A percentile compares a stretch with the other conserved stretches of the same genome.
Conservation (phyloP, 2,797 vertebrate genomes). For the Leptatherina wallacei region DNA sequence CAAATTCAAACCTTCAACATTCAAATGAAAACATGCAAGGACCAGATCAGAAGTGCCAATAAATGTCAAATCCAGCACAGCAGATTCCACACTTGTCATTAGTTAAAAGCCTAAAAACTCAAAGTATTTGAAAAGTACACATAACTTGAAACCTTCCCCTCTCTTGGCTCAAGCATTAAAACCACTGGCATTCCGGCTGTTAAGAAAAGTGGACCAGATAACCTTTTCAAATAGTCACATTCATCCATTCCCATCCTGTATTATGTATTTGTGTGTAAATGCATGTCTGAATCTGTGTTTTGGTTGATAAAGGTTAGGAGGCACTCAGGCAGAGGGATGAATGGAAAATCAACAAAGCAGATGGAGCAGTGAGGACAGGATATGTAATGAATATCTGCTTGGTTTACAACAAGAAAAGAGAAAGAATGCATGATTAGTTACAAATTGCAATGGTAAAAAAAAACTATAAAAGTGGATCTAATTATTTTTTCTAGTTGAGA, state of each 20-base stretch:
- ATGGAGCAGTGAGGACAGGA: slow-evolving; percentile 39
- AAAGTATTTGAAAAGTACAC: background rate
- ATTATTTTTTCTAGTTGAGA: background rate
- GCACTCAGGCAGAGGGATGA: slow-evolving; percentile 71
- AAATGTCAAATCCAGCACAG: background rate
- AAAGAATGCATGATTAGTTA: background rate
- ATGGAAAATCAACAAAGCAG: slow-evolving; percentile 78
- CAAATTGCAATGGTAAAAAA: background rate
- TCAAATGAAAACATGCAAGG: slow-evolving; percentile 7
- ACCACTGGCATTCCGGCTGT: slow-evolving; percentile 26
- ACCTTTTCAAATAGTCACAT: slow-evolving; percentile 74
- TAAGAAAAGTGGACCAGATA: slow-evolving; percentile 62
- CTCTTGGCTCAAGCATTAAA: slow-evolving; percentile 6
- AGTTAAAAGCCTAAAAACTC: background rate
- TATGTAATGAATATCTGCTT: slow-evolving; percentile 27
- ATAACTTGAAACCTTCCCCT: background rate
- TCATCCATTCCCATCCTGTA: slow-evolving; percentile 49
- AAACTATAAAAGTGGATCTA: too few relatives aligned
- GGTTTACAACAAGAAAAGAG: slow-evolving; percentile 20
- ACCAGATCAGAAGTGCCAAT: slow-evolving; percentile 3
- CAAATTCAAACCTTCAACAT: background rate
- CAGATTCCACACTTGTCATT: slow-evolving; percentile 5
- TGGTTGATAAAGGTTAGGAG: slow-evolving; percentile 76
- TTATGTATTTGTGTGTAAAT: slow-evolving; percentile 29
- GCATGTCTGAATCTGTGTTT: slow-evolving; percentile 32